Conservation (phyloP, 2,888 invertebrate species). For the Pristionchus entomophagus region DNA sequence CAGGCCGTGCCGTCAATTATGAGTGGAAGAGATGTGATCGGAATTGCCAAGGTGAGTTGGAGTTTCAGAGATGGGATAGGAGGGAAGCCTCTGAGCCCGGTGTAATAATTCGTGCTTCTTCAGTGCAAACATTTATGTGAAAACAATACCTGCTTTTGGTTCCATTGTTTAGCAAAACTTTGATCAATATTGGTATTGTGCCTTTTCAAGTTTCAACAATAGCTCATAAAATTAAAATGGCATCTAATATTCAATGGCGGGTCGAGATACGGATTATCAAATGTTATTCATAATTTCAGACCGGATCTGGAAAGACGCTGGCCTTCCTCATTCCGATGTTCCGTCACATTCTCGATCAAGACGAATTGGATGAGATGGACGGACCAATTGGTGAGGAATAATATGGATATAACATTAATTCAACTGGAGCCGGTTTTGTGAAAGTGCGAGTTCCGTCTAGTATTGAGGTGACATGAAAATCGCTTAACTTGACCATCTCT, state of each 20-base stretch:
- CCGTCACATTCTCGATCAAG: conserved; percentile 93
- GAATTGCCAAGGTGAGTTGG: conserved; percentile 87
- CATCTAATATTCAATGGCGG: too few species aligned
- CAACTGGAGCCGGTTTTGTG: background rate
- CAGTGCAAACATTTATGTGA: too few species aligned
- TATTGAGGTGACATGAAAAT: background rate
- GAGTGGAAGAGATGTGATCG: conserved; percentile 95
- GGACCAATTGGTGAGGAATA: conserved; percentile 86
- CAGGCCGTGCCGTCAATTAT: conserved; percentile 93
- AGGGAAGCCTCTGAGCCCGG: too few species aligned
- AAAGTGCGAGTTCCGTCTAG: background rate
- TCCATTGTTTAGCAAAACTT: too few species aligned
- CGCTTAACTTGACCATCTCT: too few species aligned
- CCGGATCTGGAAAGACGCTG: conserved; percentile 97
- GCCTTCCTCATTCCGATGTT: conserved; percentile 99
- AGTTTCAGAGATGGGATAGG: too few species aligned
- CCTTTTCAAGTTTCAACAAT: too few species aligned
- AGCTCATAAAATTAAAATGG: too few species aligned
- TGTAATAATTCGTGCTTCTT: too few species aligned
- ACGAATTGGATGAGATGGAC: conserved; percentile 93
- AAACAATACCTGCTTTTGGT: too few species aligned
- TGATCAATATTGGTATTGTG: too few species aligned
- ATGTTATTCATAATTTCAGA: conserved; percentile 79
- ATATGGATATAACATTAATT: background rate
- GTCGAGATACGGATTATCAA: too few species aligned